Evolutionary conservation across 2,797 vertebrate species (phyloP).

Genomic region (Ptychadena robeensis): DNA sequence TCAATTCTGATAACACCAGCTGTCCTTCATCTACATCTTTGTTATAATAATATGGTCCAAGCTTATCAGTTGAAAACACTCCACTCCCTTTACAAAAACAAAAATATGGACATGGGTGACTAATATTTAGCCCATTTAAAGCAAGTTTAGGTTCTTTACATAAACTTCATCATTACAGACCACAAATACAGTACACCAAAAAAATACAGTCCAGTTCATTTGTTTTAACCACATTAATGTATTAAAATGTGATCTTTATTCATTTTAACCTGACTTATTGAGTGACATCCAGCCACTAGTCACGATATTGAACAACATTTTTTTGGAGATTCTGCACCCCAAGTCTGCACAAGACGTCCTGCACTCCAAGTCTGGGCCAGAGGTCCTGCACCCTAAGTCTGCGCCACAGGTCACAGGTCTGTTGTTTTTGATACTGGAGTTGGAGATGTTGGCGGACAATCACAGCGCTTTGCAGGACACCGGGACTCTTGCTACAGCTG

Average conservation of each 20-base stretch:
- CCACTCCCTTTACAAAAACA: constrained; percentile 69
- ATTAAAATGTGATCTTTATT: background rate
- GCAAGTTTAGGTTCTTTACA: background rate
- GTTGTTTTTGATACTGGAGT: too few relatives aligned
- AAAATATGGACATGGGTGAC: background rate
- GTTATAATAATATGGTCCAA: constrained; percentile 69
- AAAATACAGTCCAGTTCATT: background rate
- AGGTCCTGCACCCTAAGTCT: too few relatives aligned
- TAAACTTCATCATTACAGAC: background rate
- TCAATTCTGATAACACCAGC: constrained; percentile 69
- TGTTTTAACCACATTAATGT: background rate
- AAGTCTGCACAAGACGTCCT: too few relatives aligned
- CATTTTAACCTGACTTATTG: too few relatives aligned
- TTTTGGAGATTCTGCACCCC: too few relatives aligned
- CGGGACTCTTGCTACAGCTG: too few relatives aligned
- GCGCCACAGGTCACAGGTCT: too few relatives aligned
- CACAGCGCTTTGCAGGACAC: too few relatives aligned
- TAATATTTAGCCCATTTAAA: background rate
- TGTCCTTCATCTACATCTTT: constrained; percentile 67
- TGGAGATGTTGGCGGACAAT: too few relatives aligned
- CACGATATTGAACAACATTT: too few relatives aligned
- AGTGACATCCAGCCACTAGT: too few relatives aligned
- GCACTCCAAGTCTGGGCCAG: too few relatives aligned
- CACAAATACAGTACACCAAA: background rate
- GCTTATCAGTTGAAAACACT: constrained; percentile 67